phyloP scores from a whole-genome alignment of 2,797 vertebrate species.

The Melanotaenia maccullochi region DNA sequence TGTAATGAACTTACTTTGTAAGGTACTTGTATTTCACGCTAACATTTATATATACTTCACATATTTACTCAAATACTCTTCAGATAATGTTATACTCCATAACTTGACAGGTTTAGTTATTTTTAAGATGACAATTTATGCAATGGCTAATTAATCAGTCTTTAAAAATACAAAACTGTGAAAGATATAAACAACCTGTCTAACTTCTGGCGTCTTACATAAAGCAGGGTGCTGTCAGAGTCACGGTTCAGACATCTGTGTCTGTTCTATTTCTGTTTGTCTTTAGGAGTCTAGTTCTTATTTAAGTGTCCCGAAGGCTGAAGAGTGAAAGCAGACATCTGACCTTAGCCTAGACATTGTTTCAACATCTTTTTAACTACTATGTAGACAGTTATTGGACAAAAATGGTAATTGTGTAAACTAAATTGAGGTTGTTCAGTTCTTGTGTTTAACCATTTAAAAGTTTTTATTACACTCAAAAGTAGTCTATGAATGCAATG shows the following conservation, averaged over 20 bases:
- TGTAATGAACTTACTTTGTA: neutral
- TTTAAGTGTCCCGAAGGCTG: neutral
- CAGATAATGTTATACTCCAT: neutral
- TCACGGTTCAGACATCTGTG: neutral
- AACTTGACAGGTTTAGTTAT: neutral
- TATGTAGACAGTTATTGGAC: neutral
- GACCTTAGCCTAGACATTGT: neutral
- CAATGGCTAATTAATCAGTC: neutral
- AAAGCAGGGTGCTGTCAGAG: neutral
- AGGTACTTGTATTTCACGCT: neutral
- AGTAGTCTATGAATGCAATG: neutral
- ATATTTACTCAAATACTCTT: neutral
- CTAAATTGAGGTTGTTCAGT: neutral
- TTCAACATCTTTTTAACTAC: neutral
- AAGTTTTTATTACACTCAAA: neutral
- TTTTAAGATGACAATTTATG: neutral
- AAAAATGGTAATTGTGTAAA: neutral
- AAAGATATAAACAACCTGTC: neutral
- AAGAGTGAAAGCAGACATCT: neutral
- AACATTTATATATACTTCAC: neutral
- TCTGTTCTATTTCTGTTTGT: neutral
- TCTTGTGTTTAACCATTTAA: neutral
- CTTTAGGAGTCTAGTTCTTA: neutral
- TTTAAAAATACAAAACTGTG: no score
- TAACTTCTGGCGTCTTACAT: neutral